Evolutionary conservation across 2,888 invertebrate species (phyloP), one percentile per base, ranked within the genome.

Genomic region (Choristoneura rosaceana): DNA sequence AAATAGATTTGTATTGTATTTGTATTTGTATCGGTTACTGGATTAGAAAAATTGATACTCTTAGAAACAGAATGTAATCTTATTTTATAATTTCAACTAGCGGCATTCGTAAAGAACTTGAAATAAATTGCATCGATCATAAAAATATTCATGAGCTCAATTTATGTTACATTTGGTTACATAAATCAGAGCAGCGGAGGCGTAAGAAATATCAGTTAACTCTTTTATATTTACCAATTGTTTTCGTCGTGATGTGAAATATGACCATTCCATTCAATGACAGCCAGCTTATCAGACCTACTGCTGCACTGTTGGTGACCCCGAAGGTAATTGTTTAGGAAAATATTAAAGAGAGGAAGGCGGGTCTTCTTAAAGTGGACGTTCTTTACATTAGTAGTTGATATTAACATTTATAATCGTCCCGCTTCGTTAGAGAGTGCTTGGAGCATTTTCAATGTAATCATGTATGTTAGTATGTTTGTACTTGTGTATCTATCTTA

Each of bases 181-280:
- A 85, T 88, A 85, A 88, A 86, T 86, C 82, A 85, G 78, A 80
- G 76, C 80, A 80, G 76, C 78, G 78, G 76, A 76, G 82, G 85
- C 84, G 82, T 83, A 84, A 85, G 60, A 52, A 82, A 84, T 84
- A 85, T 80, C 82, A 83, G 82, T 82, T 81, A 73, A 74, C 78
- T 81, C 81, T 84, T 86, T 84, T 84, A 85, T 85, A 86, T 88
- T 84, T 83, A 87, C 84, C 81, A 84, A 87, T 87, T 87, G 86
- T 85, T 86, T 87, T 85, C 80, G 84, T 83, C 84, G 82, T 79
- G 74, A 78, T 74, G 79, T 87, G 81, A 87, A 83, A 84, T 87
- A 88, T 80, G 81, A 81, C 77, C 74, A 74, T 80, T 74, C 76
- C 79, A 80, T 81, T 77, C 74, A 81, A 71, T 58, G 63, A 58